Percentiles rank a stretch among this genome's conserved stretches.
phyloP scores from a whole-genome alignment of 1,140 invertebrate genomes.

The Hycleus phaleratus region DNA sequence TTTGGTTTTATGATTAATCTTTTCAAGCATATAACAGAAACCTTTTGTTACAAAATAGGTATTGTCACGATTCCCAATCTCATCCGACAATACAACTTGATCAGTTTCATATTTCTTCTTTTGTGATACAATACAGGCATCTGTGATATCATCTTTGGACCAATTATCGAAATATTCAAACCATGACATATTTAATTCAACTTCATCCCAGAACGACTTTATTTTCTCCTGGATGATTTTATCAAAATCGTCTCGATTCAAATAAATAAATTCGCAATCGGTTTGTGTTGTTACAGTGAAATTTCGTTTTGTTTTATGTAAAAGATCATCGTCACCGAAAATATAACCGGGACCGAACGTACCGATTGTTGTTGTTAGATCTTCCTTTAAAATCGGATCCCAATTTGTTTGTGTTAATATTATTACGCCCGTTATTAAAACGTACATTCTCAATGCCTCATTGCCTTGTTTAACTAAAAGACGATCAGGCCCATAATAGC shows the following conservation, averaged over 20 bases:
- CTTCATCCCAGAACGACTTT: slow-evolving; percentile 51
- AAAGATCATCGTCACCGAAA: slow-evolving; percentile 55
- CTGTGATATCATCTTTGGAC: slow-evolving; percentile 47
- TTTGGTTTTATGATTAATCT: slow-evolving; percentile 41
- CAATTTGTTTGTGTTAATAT: slow-evolving; percentile 43
- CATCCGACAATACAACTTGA: slow-evolving; percentile 55
- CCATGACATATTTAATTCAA: slow-evolving; percentile 48
- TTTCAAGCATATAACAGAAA: slow-evolving; percentile 54
- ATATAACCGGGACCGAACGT: slow-evolving; percentile 44
- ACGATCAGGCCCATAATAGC: slow-evolving; percentile 46
- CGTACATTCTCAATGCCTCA: slow-evolving; percentile 49
- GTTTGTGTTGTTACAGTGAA: slow-evolving; percentile 48
- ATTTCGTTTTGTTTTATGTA: slow-evolving; percentile 50
- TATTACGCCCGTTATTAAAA: slow-evolving; percentile 51
- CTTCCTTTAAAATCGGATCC: slow-evolving; percentile 44
- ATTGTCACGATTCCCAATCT: slow-evolving; percentile 51
- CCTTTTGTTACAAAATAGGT: slow-evolving; percentile 56
- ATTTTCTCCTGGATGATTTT: slow-evolving; percentile 48
- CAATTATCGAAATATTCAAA: slow-evolving; percentile 59
- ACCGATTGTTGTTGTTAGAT: slow-evolving; percentile 35
- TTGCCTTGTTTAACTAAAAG: slow-evolving; percentile 51
- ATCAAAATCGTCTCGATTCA: slow-evolving; percentile 46
- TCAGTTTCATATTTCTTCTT: slow-evolving; percentile 48
- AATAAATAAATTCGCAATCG: slow-evolving; percentile 29
- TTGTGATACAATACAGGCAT: slow-evolving; percentile 57